phyloP scores from a whole-genome alignment of 2,888 invertebrate genomes.

The Agrochola litura region DNA sequence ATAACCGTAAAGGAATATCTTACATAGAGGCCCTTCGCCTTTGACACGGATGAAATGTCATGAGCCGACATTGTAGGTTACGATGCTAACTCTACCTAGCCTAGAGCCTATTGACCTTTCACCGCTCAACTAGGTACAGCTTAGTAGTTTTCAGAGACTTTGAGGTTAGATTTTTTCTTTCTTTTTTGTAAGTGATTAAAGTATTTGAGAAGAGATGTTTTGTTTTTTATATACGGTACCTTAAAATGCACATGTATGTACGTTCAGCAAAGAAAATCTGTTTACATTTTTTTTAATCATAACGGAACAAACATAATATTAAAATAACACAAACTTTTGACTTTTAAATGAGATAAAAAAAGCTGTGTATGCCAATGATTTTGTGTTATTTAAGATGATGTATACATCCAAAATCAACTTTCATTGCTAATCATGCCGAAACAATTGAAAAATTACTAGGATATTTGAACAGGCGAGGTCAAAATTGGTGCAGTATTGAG shows the following conservation, averaged over 20 bases:
- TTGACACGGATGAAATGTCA: slow-evolving; percentile 51
- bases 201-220: background rate
- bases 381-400: background rate
- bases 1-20: background rate
- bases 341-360: no score
- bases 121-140: background rate
- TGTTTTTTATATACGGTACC: no score
- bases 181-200: background rate
- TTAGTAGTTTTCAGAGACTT: background rate
- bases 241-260: no score
- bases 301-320: background rate
- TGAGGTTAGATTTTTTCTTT: background rate
- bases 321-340: background rate
- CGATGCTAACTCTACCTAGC: slow-evolving; percentile 18
- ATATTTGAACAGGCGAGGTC: background rate
- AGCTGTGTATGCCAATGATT: background rate
- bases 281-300: background rate
- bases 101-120: slow-evolving; percentile 51
- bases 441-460: background rate
- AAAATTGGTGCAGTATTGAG: background rate
- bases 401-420: background rate
- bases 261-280: background rate
- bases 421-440: no score
- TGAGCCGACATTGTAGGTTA: slow-evolving; percentile 39
- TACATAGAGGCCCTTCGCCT: slow-evolving; percentile 51